These are phyloP conservation scores for Odobenus rosmarus DNA, from an alignment of 2,113 vertebrate species.

Conservation along the genomic window DNA sequence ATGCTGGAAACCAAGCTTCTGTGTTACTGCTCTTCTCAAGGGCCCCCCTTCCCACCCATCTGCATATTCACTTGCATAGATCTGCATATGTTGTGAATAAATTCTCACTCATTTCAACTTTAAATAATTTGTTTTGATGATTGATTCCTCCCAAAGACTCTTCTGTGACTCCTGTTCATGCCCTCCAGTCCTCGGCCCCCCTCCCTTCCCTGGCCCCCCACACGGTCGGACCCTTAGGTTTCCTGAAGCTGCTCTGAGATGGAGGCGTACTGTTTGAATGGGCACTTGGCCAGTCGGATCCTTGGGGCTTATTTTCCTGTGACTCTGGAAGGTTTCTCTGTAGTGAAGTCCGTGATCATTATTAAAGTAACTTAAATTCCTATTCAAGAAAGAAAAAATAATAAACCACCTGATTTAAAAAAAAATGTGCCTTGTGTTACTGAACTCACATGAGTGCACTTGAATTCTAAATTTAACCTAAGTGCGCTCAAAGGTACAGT, in stretches of 20 bases:
- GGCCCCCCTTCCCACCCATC: background rate
- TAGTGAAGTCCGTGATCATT: constrained; percentile 29
- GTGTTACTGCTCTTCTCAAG: background rate
- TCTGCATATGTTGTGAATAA: constrained; percentile 68
- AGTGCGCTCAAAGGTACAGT: background rate
- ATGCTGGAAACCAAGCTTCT: background rate
- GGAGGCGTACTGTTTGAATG: background rate
- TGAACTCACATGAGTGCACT: background rate
- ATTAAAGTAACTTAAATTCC: constrained; percentile 52
- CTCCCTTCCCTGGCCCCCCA: background rate
- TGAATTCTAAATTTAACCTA: background rate
- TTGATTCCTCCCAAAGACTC: background rate
- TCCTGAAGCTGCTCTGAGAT: background rate
- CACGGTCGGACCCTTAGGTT: background rate
- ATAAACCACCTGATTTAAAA: constrained; percentile 42
- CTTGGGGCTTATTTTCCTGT: constrained; percentile 27
- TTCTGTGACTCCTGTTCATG: background rate
- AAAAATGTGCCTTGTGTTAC: background rate
- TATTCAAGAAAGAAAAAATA: constrained; percentile 38
- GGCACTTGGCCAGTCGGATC: background rate
- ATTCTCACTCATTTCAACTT: constrained; percentile 57
- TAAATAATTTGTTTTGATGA: constrained; percentile 7
- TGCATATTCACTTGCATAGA: constrained; percentile 47
- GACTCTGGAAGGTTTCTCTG: constrained; percentile 43
- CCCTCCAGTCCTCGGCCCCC: background rate